These are phyloP conservation scores for Setophaga coronata DNA, from an alignment of 2,113 vertebrate species.

Conservation along the genomic window DNA sequence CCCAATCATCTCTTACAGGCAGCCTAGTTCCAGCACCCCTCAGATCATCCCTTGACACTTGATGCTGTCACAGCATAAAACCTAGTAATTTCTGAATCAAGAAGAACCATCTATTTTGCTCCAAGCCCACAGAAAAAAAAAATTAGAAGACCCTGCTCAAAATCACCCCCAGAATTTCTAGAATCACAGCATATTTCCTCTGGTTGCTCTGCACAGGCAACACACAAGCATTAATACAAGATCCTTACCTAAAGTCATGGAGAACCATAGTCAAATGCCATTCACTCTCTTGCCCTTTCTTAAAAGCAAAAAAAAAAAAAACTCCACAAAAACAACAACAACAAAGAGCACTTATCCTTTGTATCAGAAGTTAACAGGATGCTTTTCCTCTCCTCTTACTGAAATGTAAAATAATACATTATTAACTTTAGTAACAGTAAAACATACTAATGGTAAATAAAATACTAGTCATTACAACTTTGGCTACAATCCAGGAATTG, in stretches of 20 bases:
- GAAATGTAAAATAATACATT: background rate
- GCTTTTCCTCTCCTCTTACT: background rate
- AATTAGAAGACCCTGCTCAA: background rate
- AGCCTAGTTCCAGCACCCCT: background rate
- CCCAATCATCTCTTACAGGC: background rate
- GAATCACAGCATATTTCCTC: fast-evolving
- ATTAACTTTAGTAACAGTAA: background rate
- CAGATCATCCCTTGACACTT: background rate
- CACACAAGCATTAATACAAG: fast-evolving
- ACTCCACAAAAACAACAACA: background rate
- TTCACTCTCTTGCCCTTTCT: background rate
- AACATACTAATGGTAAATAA: background rate
- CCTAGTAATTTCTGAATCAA: background rate
- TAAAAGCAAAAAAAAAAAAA: background rate
- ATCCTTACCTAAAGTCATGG: background rate
- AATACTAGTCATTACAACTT: background rate
- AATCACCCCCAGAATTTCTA: background rate
- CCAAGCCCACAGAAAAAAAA: background rate
- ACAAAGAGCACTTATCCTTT: background rate
- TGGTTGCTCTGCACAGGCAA: background rate
- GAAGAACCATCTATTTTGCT: background rate
- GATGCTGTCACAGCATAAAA: background rate
- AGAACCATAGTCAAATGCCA: background rate
- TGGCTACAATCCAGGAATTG: background rate
- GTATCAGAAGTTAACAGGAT: background rate